These are phyloP conservation scores for Toxotes chatareus DNA, from an alignment of 2,113 vertebrate species.

Conservation along the genomic window DNA sequence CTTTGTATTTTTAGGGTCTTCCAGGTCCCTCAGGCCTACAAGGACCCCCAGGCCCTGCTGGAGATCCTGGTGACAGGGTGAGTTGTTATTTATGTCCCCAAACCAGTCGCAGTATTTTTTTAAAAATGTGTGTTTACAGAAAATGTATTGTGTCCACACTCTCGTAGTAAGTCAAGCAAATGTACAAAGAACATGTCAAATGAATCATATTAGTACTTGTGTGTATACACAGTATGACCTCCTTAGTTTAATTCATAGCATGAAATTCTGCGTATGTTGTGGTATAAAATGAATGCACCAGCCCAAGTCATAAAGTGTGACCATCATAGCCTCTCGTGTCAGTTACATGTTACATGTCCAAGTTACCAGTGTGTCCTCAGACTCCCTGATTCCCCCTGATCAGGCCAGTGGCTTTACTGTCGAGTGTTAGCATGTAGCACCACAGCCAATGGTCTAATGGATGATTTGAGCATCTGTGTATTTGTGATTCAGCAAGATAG, in stretches of 20 bases:
- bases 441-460: too few species aligned
- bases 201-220: background rate
- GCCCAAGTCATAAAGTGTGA: too few species aligned
- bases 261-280: background rate
- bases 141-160: background rate
- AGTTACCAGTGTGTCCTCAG: too few species aligned
- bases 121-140: background rate
- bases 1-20: constrained; percentile 88
- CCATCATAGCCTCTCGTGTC: too few species aligned
- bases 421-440: too few species aligned
- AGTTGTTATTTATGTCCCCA: constrained; percentile 67
- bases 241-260: background rate
- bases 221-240: background rate
- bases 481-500: too few species aligned
- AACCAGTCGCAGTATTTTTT: background rate
- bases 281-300: background rate
- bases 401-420: too few species aligned
- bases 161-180: background rate
- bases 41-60: constrained; percentile 91
- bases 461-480: too few species aligned
- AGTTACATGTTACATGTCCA: too few species aligned
- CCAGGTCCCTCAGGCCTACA: constrained; percentile 93
- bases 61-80: constrained; percentile 96
- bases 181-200: background rate
- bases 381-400: too few species aligned